Evolutionary conservation across 2,888 invertebrate species (phyloP), one percentile per base, ranked within the genome.

Genomic region (Drosophila differens): DNA sequence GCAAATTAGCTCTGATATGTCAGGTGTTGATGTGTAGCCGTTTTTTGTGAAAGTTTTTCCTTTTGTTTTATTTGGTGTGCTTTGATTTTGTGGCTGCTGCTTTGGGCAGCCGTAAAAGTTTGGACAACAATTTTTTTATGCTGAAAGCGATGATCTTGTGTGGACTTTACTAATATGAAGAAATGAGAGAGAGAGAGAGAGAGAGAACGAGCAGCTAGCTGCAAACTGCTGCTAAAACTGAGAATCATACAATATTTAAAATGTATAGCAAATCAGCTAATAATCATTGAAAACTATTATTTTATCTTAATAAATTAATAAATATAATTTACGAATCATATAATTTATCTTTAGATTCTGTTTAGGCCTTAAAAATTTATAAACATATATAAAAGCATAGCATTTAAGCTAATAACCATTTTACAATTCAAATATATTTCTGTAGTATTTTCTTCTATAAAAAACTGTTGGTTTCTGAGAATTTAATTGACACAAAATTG

Each of bases 1-100:
- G 73, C 70, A 83, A 88, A 85, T 85, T 81, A 83, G 72, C 51
- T 59, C 39, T 53, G 71, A 83, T 85, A 74, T 72, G 83, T 71
- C 89, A 86, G 85, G 64, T 74, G 84, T 76, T 84, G 79, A 79
- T 78, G 63, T 69, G 82, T 32, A 41, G 35, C 33, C 67, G 61
- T 66, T 72, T 55, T 39, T n/a, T 55, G 57, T 35, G 61, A 63
- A 70, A 70, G 68, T 70, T 60, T 65, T 72, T 49, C 37, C 19
- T 51, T 9, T 33, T 28, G 1, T 14, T 60, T 39, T 32, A 63
- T 47, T 52, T 61, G 28, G 62, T 65, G 44, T 10, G 54, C 37
- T 55, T 59, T 49, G 47, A 39, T 25, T 67, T 61, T 59, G 39
- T n/a, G 28, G 37, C 25, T 62, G n/a, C n/a, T 69, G 22, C n/a